A percentile compares a stretch with the other conserved stretches of the same genome.
Conservation (phyloP, 1,140 invertebrate species). For the Drosophila truncata region DNA sequence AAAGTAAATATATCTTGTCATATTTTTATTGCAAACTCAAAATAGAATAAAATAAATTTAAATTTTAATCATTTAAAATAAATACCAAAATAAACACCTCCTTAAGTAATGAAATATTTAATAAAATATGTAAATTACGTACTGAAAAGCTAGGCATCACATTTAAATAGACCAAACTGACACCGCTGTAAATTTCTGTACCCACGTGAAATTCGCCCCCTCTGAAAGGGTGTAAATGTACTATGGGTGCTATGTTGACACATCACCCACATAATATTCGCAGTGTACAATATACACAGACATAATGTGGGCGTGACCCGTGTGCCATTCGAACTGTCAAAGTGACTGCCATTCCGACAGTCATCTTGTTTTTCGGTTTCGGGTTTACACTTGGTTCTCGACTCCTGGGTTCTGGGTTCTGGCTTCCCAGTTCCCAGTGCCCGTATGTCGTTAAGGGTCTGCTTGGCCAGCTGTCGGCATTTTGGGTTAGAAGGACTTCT, state of each 20-base stretch:
- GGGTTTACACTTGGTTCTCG: constrained; percentile 1
- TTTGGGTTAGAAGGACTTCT: constrained; percentile 31
- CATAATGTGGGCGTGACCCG: constrained; percentile 60
- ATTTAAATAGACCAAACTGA: background rate
- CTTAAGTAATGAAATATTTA: background rate
- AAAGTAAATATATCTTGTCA: no score
- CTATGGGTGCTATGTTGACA: constrained; percentile 4
- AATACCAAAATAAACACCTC: background rate
- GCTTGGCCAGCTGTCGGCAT: constrained; percentile 65
- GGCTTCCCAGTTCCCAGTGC: background rate
- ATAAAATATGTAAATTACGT: background rate
- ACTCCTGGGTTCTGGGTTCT: background rate
- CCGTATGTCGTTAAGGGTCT: constrained; percentile 33
- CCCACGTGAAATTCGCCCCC: background rate
- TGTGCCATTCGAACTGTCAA: constrained; percentile 40
- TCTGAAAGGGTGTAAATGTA: constrained; percentile 1
- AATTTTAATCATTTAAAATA: background rate
- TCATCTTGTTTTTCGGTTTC: constrained; percentile 24
- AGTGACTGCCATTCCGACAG: constrained; percentile 30
- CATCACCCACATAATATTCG: constrained; percentile 9
- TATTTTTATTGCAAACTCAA: no score
- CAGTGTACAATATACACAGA: constrained; percentile 36
- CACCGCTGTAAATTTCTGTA: background rate
- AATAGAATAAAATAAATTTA: no score
- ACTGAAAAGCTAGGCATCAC: background rate